Evolutionary conservation across 2,797 vertebrate genomes (phyloP).

Genomic region (Petrocephalus schoutedeni): DNA sequence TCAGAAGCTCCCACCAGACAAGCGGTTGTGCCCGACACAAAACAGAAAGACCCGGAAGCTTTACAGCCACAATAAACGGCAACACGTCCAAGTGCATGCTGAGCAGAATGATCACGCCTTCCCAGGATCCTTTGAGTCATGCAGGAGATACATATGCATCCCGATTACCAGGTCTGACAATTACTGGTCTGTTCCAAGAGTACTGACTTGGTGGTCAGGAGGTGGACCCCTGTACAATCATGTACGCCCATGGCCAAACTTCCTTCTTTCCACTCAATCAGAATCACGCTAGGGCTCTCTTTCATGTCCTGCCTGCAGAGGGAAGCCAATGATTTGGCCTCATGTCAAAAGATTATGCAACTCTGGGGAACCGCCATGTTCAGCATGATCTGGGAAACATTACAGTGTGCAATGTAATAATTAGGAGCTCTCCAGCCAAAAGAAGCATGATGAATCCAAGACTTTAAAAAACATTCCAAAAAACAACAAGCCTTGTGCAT

Average conservation of each 20-base stretch:
- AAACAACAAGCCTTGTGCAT: not conserved
- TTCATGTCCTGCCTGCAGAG: conserved; percentile 20
- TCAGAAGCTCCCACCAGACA: not conserved
- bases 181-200: conserved; percentile 25
- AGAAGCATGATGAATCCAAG: conserved; percentile 15
- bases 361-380: conserved; percentile 17
- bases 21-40: not conserved
- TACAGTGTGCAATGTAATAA: conserved; percentile 2
- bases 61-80: not conserved
- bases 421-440: conserved; percentile 18
- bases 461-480: not conserved
- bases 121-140: conserved; percentile 23
- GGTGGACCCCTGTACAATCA: conserved; percentile 13
- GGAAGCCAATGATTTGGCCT: conserved; percentile 21
- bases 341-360: conserved; percentile 27
- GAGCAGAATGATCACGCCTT: conserved; percentile 3
- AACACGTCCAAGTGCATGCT: not conserved
- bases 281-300: conserved; percentile 18
- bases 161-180: conserved; percentile 21
- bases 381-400: conserved; percentile 26
- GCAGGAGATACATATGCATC: not conserved
- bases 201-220: not conserved
- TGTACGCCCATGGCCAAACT: not conserved
- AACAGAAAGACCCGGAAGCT: not conserved
- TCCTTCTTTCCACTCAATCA: conserved; percentile 26